Evolutionary conservation across 2,797 vertebrate genomes (phyloP).

Genomic region (Molossus molossus): DNA sequence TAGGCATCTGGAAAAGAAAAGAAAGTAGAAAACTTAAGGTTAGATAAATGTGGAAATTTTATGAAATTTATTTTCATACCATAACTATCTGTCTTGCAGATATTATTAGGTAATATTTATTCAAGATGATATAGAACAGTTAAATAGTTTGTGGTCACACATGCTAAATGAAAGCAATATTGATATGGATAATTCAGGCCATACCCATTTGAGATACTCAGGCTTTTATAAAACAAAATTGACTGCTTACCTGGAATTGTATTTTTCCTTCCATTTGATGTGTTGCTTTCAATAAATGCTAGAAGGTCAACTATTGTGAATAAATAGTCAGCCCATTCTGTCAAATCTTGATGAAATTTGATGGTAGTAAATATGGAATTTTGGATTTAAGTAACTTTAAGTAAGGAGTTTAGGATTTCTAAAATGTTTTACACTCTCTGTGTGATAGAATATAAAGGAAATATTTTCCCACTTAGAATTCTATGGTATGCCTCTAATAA

Average conservation of each 20-base stretch:
- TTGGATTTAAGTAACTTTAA: background rate
- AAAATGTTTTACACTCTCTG: background rate
- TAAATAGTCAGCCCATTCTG: background rate
- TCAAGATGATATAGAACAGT: background rate
- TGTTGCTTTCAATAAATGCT: background rate
- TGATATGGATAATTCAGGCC: background rate
- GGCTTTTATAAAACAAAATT: conserved; percentile 37
- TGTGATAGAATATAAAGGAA: background rate
- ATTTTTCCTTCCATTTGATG: conserved; percentile 30
- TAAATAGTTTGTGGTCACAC: background rate
- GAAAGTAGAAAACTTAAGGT: background rate
- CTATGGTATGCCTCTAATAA: background rate
- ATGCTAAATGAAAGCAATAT: conserved; percentile 42
- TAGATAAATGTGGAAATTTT: background rate
- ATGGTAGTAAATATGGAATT: background rate
- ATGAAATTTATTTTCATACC: background rate
- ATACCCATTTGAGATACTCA: conserved; percentile 1
- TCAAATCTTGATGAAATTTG: conserved; percentile 30
- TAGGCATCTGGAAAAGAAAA: background rate
- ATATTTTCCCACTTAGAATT: background rate
- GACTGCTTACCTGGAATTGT: background rate
- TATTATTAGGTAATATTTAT: background rate
- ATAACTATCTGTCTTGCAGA: background rate
- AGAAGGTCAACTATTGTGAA: conserved; percentile 9
- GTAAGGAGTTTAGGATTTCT: background rate